A percentile compares a stretch with the other conserved stretches of the same genome.
Evolutionary conservation across 1,140 invertebrate species (phyloP).

Genomic region (Muscidifurax raptorellus): DNA sequence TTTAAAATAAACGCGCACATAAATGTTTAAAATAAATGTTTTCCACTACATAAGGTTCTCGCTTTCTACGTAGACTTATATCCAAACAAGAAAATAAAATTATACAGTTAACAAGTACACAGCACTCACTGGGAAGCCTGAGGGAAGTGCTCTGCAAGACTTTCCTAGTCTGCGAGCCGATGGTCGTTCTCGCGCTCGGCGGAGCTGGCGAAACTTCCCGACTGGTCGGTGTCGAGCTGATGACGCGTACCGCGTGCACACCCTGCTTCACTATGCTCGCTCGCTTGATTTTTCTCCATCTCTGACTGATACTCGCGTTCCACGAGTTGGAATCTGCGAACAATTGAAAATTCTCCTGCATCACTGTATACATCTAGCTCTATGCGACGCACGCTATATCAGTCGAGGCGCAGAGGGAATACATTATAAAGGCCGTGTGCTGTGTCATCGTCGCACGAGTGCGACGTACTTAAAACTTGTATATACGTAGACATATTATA

Average conservation of each 20-base stretch:
- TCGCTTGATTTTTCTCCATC: constrained; percentile 82
- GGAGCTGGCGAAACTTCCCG: constrained; percentile 71
- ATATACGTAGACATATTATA: neutral
- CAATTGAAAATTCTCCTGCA: constrained; percentile 33
- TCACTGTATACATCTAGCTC: neutral
- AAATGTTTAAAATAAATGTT: too few relatives aligned
- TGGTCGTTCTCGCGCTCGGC: constrained; percentile 61
- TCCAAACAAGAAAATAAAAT: too few relatives aligned
- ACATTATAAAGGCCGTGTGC: neutral
- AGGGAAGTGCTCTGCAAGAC: constrained; percentile 79
- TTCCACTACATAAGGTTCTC: too few relatives aligned
- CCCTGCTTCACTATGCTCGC: constrained; percentile 6
- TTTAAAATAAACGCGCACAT: too few relatives aligned
- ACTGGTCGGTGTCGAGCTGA: constrained; percentile 70
- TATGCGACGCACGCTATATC: neutral
- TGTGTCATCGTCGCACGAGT: constrained; percentile 21
- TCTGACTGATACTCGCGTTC: constrained; percentile 84
- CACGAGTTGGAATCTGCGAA: constrained; percentile 81
- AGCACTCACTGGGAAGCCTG: constrained; percentile 77
- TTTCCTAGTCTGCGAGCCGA: constrained; percentile 66
- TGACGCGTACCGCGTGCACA: constrained; percentile 65
- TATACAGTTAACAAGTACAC: neutral
- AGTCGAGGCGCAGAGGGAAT: neutral
- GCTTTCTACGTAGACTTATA: too few relatives aligned
- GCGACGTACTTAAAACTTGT: neutral